A percentile compares a stretch with the other conserved stretches of the same genome.
These are phyloP conservation scores for Dromiciops gliroides DNA, from an alignment of 2,113 vertebrate genomes.

Conservation along the genomic window DNA sequence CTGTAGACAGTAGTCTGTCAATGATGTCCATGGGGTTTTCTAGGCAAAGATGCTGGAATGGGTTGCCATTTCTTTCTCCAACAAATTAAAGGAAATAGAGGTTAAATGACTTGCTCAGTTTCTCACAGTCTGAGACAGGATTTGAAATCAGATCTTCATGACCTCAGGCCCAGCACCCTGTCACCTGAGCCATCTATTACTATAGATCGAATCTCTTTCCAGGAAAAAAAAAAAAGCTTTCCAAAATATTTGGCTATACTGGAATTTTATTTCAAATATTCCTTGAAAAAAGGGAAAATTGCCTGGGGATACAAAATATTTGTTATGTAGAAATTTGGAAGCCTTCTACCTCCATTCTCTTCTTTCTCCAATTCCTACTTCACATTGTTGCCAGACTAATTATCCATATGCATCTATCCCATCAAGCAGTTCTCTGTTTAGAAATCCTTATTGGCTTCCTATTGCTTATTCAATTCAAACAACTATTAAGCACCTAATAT, in stretches of 20 bases:
- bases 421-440: neutral
- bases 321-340: constrained; percentile 7
- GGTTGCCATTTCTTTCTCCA: neutral
- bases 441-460: neutral
- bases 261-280: neutral
- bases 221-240: neutral
- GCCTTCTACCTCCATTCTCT: neutral
- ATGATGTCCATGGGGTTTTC: neutral
- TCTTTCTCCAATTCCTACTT: neutral
- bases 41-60: neutral
- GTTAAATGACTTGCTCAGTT: neutral
- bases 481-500: neutral
- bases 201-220: constrained; percentile 30
- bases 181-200: neutral
- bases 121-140: neutral
- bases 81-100: constrained; percentile 34
- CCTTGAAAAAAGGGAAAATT: constrained; percentile 12
- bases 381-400: neutral
- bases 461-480: neutral
- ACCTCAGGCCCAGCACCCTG: neutral
- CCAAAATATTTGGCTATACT: neutral
- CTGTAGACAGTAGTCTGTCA: neutral
- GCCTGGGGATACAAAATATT: neutral
- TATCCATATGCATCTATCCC: neutral
- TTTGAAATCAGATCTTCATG: neutral